Conservation (phyloP, 2,113 vertebrate species). For the Tamias sibiricus region DNA sequence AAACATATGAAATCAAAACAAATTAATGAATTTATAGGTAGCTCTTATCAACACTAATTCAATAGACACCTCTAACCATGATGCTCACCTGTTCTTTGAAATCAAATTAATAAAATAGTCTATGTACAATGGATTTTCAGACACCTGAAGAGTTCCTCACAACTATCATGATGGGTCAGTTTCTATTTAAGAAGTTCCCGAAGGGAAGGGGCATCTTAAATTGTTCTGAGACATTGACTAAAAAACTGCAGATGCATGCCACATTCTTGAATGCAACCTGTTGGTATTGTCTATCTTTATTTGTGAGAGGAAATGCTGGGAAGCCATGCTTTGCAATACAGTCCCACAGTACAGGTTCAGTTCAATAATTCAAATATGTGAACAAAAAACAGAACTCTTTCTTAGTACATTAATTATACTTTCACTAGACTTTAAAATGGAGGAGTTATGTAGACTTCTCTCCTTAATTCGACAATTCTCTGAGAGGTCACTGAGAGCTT, state of each 20-base stretch:
- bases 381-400: constrained; percentile 49
- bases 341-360: constrained; percentile 36
- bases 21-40: neutral
- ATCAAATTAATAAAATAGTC: neutral
- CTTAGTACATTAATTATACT: constrained; percentile 73
- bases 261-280: constrained; percentile 31
- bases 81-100: neutral
- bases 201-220: neutral
- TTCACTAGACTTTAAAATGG: constrained; percentile 60
- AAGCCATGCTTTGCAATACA: constrained; percentile 24
- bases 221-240: neutral
- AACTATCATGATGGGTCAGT: neutral
- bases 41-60: neutral
- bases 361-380: constrained; percentile 71
- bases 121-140: neutral
- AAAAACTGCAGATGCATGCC: neutral
- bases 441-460: constrained; percentile 60
- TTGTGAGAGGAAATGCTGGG: neutral
- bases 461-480: constrained; percentile 77
- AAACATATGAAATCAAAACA: neutral
- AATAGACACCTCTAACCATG: neutral
- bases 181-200: neutral
- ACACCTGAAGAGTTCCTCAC: neutral
- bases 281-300: constrained; percentile 49
- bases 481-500: constrained; percentile 77